Base-by-base conservation (phyloP, 2,888 invertebrate species). In the Drosophila paramelanica region DNA sequence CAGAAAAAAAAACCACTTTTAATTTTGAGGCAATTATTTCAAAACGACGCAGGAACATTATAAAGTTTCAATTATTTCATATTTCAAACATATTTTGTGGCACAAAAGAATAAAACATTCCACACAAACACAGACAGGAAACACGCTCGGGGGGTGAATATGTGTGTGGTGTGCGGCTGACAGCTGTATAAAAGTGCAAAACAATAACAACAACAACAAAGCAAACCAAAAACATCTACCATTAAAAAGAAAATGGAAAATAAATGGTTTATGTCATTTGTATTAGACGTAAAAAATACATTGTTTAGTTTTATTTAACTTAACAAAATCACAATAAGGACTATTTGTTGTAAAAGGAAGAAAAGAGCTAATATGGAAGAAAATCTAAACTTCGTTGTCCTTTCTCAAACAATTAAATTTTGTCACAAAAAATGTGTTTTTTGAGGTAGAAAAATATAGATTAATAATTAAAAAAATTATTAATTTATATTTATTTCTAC, bases 101-200 rank as follows among this genome's bases (percentile, higher is more conserved):
- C 10, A 31, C 33, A 50, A 42, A 51, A 51, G 46, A 50, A 65
- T 42, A 36, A 25, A 51, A 39, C 8, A 6, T 38, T 8, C 39
- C n/a, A 43, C 49, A 31, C 33, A 38, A 13, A 27, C 14, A 36
- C 45, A 43, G 38, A 59, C 43, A 47, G 8, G 47, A 20, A 13
- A 17, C 27, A 25, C 43, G 38, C 39, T 13, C 43, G 20, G 17
- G 10, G 38, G 51, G 42, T 47, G 13, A 20, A 8, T 10, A 33
- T 25, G 25, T 39, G 39, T 10, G 8, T 10, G 58, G 69, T 76
- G 73, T 88, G 82, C 64, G 8, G n/a, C 55, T 83, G 89, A 88
- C 89, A 83, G 84, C 56, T 77, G 66, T 66, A 62, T 61, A 31
- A 66, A 73, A 64, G 49, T 67, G 43, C 7, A 57, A 51, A 64